Evolutionary conservation across 2,113 vertebrate species (phyloP), one percentile per base, ranked within the genome.

Genomic region (Chaenocephalus aceratus): DNA sequence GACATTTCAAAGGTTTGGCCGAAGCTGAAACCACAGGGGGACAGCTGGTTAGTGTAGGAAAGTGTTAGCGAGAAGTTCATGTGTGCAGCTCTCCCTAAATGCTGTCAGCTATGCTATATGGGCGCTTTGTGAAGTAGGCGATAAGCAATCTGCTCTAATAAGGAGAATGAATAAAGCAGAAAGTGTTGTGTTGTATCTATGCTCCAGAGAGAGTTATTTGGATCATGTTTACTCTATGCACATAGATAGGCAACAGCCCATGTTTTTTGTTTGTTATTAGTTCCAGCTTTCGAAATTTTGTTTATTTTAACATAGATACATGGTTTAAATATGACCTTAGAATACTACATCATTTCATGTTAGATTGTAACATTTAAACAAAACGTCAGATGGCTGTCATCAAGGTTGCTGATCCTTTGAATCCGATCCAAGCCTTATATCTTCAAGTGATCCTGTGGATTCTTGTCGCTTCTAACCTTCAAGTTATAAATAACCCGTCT

Each of bases 1-100:
- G 94, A 94, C 89, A 93, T 93, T 94, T 94, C 93, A 93, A 94
- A 94, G 92, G 85, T 92, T 92, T 86, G 89, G 87, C 87, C 86
- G 69, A 82, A 84, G 86, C 90, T 81, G 89, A 93, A 93, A 83
- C 93, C 93, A 91, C 93, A 87, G 92, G 92, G 89, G 90, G 88
- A 92, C 89, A 86, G 89, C 86, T 92, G 89, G 92, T 92, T 90
- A 93, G 86, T 56, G 86, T 82, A 92, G 89, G 85, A 88, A 90
- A 86, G 91, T 84, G 91, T 91, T 90, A 91, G 93, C 78, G 88
- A 92, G 86, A 85, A 88, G 90, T 91, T 91, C 84, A 90, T 91
- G 83, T 88, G 79, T 91, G 77, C 86, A 77, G 79, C 79, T 88
- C 77, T 82, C 79, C 80, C 85, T 87, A 83, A 92, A 85, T 85